Evolutionary conservation across 2,113 vertebrate genomes (phyloP), one percentile per base, ranked within the genome.

Genomic region (Passer montanus): DNA sequence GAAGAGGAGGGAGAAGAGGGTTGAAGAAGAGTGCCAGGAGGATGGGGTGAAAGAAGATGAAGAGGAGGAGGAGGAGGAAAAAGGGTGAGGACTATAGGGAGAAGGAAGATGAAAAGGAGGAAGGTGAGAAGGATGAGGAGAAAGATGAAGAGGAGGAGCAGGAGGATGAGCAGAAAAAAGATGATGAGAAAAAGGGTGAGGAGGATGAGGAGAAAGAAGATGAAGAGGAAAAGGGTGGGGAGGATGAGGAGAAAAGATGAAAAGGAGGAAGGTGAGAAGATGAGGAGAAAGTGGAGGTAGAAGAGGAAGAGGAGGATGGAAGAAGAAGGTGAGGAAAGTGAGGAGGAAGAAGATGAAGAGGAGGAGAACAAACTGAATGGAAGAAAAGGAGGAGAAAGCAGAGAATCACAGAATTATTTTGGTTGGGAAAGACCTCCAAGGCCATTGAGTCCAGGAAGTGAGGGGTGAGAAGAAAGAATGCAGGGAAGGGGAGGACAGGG

Each of bases 391-490:
- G 8, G n/a, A n/a, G 59, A 53, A 73, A 41, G 52, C 6, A 35
- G 0, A 13, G 47, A 60, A 60, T 31, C 41, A 62, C n/a, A 43
- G 35, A 76, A 31, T 23, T 13, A 17, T 27, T 49, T 22, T 1
- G 6, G 4, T 4, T 77, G 41, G 79, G 20, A 56, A 55, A 69
- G 21, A 7, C 14, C 55, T 20, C 55, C 24, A 35, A 22, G 53
- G 30, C 27, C n/a, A 68, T 15, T 0, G 3, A 68, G 39, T 10
- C 30, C 11, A 17, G 8, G 75, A 72, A 15, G 31, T 7, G 2
- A 24, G 20, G 24, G 14, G 9, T 4, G 20, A 64, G 30, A 5
- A 60, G 60, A 7, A 37, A 37, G 24, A 55, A 14, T 7, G 18
- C 17, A 37, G 31, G 27, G 31, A 67, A 58, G 30, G 41, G 27